A percentile compares a stretch with the other conserved stretches of the same genome.
These are phyloP conservation scores for Prionailurus bengalensis DNA, from an alignment of 2,113 vertebrate genomes.

Conservation along the genomic window DNA sequence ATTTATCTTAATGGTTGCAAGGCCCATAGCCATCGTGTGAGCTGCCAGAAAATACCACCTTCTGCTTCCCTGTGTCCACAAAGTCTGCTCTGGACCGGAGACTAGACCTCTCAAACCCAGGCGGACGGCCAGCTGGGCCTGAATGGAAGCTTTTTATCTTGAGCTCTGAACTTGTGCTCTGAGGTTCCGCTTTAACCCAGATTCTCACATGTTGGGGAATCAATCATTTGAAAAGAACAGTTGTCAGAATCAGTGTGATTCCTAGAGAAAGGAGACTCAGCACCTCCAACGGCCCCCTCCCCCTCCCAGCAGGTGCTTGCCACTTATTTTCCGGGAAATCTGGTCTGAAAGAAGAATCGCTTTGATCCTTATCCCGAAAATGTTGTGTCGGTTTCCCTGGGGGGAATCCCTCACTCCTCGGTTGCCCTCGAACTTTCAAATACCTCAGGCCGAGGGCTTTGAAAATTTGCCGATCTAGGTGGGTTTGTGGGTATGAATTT, in stretches of 20 bases:
- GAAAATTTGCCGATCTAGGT: fast-evolving
- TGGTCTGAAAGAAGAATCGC: not conserved
- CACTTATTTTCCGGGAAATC: not conserved
- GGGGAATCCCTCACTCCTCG: not conserved
- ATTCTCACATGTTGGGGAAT: not conserved
- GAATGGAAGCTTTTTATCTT: not conserved
- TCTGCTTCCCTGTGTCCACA: not conserved
- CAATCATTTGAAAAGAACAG: slow-evolving; percentile 3
- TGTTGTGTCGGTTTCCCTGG: not conserved
- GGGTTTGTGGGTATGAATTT: not conserved
- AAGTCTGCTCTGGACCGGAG: not conserved
- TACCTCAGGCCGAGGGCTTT: not conserved
- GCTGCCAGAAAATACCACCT: not conserved
- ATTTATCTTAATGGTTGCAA: not conserved
- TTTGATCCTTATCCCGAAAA: slow-evolving; percentile 33
- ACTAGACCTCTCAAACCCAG: not conserved
- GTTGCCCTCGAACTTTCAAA: not conserved
- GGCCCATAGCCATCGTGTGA: not conserved
- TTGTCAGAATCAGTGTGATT: not conserved
- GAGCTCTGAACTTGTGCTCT: not conserved
- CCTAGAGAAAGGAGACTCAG: not conserved
- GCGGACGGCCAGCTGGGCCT: not conserved
- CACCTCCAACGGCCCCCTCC: not conserved
- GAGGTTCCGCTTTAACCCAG: not conserved
- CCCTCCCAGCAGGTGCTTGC: fast-evolving